Evolutionary conservation across 2,888 invertebrate species (phyloP).

Genomic region (Synergus japonicus): DNA sequence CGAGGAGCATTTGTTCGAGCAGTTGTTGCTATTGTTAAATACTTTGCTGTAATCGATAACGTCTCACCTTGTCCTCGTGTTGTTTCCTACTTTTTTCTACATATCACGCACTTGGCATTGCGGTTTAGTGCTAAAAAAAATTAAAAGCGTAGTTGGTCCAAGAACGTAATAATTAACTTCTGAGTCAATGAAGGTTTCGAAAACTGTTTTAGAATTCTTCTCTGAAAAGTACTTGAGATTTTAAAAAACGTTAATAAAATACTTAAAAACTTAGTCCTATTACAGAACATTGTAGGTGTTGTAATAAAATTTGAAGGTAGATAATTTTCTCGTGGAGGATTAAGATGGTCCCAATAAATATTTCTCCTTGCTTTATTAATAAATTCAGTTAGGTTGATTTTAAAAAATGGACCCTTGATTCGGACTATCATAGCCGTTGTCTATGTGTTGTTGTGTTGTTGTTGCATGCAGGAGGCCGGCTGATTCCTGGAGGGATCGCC

Average conservation of each 20-base stretch:
- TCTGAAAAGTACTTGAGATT: too few relatives aligned
- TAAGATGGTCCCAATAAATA: too few relatives aligned
- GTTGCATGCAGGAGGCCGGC: constrained; percentile 79
- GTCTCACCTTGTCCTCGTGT: constrained; percentile 19
- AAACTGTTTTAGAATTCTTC: too few relatives aligned
- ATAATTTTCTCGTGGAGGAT: not conserved
- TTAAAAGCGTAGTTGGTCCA: not conserved
- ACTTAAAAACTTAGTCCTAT: too few relatives aligned
- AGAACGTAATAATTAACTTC: constrained; percentile 24
- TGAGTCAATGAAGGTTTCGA: too few relatives aligned
- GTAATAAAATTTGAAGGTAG: too few relatives aligned
- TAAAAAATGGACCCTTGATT: not conserved
- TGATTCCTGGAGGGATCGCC: constrained; percentile 74
- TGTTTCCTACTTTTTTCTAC: constrained; percentile 3
- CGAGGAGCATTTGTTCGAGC: not conserved
- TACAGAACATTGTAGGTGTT: too few relatives aligned
- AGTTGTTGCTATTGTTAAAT: constrained; percentile 23
- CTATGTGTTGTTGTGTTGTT: constrained; percentile 72
- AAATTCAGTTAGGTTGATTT: not conserved
- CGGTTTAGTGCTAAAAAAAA: not conserved
- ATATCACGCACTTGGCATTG: constrained; percentile 17
- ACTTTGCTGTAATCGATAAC: constrained; percentile 14
- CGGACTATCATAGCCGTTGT: constrained; percentile 59
- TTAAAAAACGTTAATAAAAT: too few relatives aligned
- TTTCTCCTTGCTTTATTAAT: too few relatives aligned